Conservation (phyloP, 2,888 invertebrate genomes). For the Flexamia atlantica region DNA sequence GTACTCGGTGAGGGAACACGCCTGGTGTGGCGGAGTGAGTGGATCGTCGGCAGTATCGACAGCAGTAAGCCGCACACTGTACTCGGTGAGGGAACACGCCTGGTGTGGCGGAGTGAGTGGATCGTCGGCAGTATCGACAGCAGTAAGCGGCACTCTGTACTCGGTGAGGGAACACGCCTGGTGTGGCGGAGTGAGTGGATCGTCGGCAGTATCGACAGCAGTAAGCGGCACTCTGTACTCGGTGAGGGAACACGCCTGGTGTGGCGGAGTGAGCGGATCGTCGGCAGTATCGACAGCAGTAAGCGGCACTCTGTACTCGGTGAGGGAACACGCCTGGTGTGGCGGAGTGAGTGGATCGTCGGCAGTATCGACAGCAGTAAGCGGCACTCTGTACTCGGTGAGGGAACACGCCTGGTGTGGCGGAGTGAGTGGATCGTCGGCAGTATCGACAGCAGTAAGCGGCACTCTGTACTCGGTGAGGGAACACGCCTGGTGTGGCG, state of each 20-base stretch:
- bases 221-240: no score
- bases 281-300: background rate
- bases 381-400: background rate
- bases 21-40: background rate
- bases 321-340: background rate
- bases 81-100: no score
- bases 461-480: background rate
- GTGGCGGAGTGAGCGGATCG: background rate
- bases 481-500: background rate
- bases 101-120: no score
- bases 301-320: no score
- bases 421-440: background rate
- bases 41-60: conserved; percentile 39
- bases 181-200: no score
- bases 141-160: background rate
- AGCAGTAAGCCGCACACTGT: background rate
- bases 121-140: no score
- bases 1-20: background rate
- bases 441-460: background rate
- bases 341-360: conserved; percentile 1
- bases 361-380: background rate
- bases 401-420: background rate
- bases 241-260: no score
- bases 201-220: background rate
- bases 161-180: background rate